A percentile compares a stretch with the other conserved stretches of the same genome.
Conservation (phyloP, 2,888 invertebrate genomes). For the Cerastis leucographa region DNA sequence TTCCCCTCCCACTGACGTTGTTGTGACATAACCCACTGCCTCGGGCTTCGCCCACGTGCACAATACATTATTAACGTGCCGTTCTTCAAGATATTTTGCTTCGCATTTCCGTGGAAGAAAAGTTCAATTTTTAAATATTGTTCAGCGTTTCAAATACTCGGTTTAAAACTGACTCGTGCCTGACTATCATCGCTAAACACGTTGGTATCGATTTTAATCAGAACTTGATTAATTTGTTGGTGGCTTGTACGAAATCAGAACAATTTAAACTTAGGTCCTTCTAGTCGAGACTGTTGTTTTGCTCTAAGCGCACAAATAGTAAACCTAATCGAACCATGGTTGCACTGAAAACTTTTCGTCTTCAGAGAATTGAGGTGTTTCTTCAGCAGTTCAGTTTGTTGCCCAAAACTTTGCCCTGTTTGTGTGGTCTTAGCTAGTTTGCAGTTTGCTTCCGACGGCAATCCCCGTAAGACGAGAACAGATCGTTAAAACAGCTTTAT, state of each 20-base stretch:
- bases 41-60: constrained; percentile 41
- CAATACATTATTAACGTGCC: constrained; percentile 52
- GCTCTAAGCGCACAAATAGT: constrained; percentile 34
- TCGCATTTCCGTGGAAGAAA: constrained; percentile 13
- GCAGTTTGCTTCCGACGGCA: constrained; percentile 28
- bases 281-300: constrained; percentile 33
- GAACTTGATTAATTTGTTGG: constrained; percentile 13
- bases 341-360: constrained; percentile 46
- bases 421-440: constrained; percentile 42
- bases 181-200: neutral
- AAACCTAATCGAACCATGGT: constrained; percentile 44
- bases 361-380: constrained; percentile 48
- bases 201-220: constrained; percentile 12
- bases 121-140: constrained; percentile 22
- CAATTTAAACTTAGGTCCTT: constrained; percentile 22
- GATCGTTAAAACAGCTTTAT: constrained; percentile 39
- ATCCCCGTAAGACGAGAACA: constrained; percentile 23
- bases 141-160: neutral
- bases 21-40: constrained; percentile 45
- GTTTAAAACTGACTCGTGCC: constrained; percentile 6
- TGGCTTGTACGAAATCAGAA: constrained; percentile 7
- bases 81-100: constrained; percentile 52
- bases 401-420: constrained; percentile 50
- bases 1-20: constrained; percentile 38
- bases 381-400: constrained; percentile 37